Base-by-base conservation (phyloP, 2,797 vertebrate species). In the Oreortyx pictus region DNA sequence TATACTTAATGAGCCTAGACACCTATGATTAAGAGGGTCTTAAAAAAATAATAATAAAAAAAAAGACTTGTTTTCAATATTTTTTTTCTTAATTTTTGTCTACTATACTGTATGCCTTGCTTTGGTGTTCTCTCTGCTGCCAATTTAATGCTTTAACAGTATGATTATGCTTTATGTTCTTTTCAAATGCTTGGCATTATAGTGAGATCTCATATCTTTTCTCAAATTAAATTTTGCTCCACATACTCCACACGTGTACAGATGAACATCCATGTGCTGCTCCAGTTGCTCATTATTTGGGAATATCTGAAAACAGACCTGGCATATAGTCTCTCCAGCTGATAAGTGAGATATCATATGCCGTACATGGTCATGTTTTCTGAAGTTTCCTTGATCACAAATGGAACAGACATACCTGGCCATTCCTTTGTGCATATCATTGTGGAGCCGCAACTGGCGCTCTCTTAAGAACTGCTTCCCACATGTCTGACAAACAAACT, bases 281-380 rank as follows among this genome's bases (percentile, higher is more conserved):
- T 99, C 98, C 97, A 99, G 98, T 96, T 99, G 98, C 89, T 99
- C 98, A 29, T 98, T 99, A 61, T 98, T 98, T 23, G 99, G 98
- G 95, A 99, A 99, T 97, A 99, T 99, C 98, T 99, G 99, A 97
- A 99, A 99, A 95, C 99, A 99, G 97, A 99, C 99, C 98, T 99
- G 99, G 98, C 99, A 99, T 98, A 99, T 99, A 96, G 99, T 99
- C 96, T 99, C 98, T 68, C 99, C 99, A 41, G 98, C 98, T 35
- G 99, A 98, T 96, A 99, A 98, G 97, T 99, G 99, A 76, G 99
- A 99, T 97, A 99, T 99, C 99, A 99, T 99, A 98, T 99, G 99
- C 60, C 99, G 98, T 82, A 99, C 98, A 86, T 99, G 99, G 97
- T 99, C 99, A 87, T 99, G 99, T 96, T 99, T 99, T 88, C 99